These are phyloP conservation scores for Papilio polytes DNA, from an alignment of 1,140 invertebrate species.

Conservation along the genomic window DNA sequence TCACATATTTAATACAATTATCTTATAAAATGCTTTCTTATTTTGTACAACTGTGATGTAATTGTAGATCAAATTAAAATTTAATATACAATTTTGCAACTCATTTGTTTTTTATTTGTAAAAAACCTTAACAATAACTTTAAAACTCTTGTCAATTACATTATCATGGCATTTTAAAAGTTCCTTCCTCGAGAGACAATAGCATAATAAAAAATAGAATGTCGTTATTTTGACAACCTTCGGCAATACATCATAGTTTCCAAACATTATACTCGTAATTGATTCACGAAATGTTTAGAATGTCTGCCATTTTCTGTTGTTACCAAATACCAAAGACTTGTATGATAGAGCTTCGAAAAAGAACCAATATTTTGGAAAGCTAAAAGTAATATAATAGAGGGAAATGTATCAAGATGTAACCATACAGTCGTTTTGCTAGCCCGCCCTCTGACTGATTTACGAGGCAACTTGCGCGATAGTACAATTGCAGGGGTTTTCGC, in stretches of 20 bases:
- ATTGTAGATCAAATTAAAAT: not conserved
- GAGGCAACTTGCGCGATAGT: constrained; percentile 1
- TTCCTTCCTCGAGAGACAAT: not conserved
- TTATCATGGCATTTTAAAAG: not conserved
- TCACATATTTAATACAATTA: too few species aligned
- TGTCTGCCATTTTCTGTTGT: not conserved
- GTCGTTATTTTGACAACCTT: not conserved
- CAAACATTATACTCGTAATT: not conserved
- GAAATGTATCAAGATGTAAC: constrained; percentile 1
- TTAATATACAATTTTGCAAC: not conserved
- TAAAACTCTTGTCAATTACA: not conserved
- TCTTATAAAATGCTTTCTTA: not conserved
- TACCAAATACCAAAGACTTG: not conserved
- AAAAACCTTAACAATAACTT: not conserved
- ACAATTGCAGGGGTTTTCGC: constrained; percentile 2
- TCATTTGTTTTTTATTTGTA: not conserved
- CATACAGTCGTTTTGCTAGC: not conserved
- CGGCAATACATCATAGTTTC: not conserved
- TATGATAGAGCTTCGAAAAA: not conserved
- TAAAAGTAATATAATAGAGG: not conserved
- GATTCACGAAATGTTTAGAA: not conserved
- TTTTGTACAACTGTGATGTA: not conserved
- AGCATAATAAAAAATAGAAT: not conserved
- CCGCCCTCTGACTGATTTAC: not conserved
- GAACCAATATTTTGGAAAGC: not conserved